phyloP scores from a whole-genome alignment of 2,797 vertebrate species.

The Anomalospiza imberbis region DNA sequence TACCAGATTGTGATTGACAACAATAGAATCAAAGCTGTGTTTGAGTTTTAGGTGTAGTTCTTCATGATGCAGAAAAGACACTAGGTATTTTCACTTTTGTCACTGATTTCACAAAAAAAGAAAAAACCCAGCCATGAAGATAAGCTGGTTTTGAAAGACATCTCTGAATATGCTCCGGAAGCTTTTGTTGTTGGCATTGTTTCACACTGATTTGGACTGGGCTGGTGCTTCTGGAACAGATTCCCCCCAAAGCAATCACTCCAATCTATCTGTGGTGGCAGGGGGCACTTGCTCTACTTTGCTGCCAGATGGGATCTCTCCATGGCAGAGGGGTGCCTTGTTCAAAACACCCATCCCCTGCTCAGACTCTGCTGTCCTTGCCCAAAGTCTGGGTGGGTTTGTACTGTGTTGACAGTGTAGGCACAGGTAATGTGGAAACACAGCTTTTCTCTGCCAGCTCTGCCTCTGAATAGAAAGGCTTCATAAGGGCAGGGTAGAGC shows the following conservation, averaged over 20 bases:
- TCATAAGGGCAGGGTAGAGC: background rate
- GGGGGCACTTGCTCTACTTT: background rate
- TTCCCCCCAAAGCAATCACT: background rate
- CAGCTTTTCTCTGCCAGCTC: background rate
- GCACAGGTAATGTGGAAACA: background rate
- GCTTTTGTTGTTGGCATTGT: background rate
- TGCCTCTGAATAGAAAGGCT: background rate
- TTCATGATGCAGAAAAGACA: background rate
- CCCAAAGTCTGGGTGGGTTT: background rate
- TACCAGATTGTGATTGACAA: background rate
- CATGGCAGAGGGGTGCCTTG: background rate
- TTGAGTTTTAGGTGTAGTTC: background rate
- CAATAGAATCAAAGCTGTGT: background rate
- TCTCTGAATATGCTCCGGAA: background rate
- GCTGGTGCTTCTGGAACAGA: background rate
- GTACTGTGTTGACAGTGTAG: rapidly evolving
- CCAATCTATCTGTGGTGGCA: background rate
- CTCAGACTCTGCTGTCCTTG: background rate
- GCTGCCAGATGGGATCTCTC: background rate
- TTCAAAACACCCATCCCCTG: background rate
- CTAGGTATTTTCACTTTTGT: background rate
- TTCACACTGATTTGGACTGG: background rate
- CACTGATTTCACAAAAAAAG: background rate
- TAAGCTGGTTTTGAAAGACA: background rate
- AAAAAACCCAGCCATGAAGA: background rate